Percentiles rank a stretch among this genome's conserved stretches.
These are phyloP conservation scores for Athripsodes cinereus DNA, from an alignment of 2,888 invertebrate species.

Conservation along the genomic window DNA sequence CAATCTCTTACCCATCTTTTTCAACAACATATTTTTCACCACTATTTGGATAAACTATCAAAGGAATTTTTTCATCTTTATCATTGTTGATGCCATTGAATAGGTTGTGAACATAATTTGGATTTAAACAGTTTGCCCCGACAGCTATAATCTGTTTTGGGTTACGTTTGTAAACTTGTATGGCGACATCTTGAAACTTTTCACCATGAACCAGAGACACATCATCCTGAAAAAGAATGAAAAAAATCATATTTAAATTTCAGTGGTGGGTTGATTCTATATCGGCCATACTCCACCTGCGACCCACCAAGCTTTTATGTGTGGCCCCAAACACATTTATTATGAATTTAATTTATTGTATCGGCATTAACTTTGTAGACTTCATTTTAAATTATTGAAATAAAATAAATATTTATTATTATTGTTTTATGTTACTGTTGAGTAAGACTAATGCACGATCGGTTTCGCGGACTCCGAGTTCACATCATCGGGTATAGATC, in stretches of 20 bases:
- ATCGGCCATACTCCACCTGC: too few relatives aligned
- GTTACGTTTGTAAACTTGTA: conserved; percentile 45
- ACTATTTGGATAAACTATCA: conserved; percentile 78
- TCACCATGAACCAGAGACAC: conserved; percentile 49
- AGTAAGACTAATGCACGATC: too few relatives aligned
- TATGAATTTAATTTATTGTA: too few relatives aligned
- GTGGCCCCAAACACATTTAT: too few relatives aligned
- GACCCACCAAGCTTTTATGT: too few relatives aligned
- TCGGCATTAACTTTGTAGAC: too few relatives aligned
- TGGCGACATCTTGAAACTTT: conserved; percentile 54
- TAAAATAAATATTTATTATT: too few relatives aligned
- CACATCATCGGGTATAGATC: too few relatives aligned
- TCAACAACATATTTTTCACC: conserved; percentile 60
- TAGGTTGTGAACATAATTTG: conserved; percentile 56
- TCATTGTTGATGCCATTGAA: conserved; percentile 51
- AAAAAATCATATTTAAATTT: not conserved
- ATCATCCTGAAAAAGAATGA: conserved; percentile 47
- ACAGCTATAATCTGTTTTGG: conserved; percentile 63
- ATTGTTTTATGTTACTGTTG: too few relatives aligned
- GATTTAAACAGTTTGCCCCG: conserved; percentile 75
- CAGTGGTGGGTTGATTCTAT: too few relatives aligned
- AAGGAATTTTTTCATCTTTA: conserved; percentile 43
- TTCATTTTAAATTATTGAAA: too few relatives aligned
- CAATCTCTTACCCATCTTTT: conserved; percentile 29
- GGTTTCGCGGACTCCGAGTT: too few relatives aligned